Base-by-base conservation (phyloP, 2,113 vertebrate species). In the Triplophysa dalaica region DNA sequence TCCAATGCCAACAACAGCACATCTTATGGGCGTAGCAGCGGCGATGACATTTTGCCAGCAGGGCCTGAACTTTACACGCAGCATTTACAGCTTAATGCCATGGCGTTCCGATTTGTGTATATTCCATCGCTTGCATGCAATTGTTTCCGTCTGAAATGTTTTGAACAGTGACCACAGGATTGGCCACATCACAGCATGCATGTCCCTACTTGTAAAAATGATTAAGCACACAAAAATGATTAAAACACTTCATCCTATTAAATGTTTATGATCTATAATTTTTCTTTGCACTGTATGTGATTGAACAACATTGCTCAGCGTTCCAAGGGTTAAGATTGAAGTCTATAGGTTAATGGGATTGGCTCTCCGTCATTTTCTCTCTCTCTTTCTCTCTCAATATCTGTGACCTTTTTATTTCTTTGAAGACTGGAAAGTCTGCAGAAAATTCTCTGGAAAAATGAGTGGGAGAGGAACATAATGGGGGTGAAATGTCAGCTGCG, bases 401-500 rank as follows among this genome's bases (percentile, higher is more conserved):
- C 58, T 62, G 54, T 74, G 72, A 61, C 56, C 72, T 75, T 75
- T 75, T 11, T 75, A 60, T 63, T n/a, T 14, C 58, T 75, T 75
- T 75, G 72, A 75, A 75, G 58, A 63, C 72, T 63, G 72, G 72
- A 75, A 48, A 8, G 26, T 75, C 26, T 48, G 22, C 48, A 22
- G 22, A 63, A 41, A 26, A 63, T 75, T 63, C 38, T 19, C 22
- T 75, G 73, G 73, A 75, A 75, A 43, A 75, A 75, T 62, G 60
- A 75, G 73, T 63, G 41, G 73, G 73, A 62, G 41, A 63, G 73
- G 45, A 75, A 29, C 60, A 61, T 61, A 13, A 38, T 26, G 72
- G 58, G 72, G 72, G 72, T 75, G 73, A 43, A 63, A 75, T 62
- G 73, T 63, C 73, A 75, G 58, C 22, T 1, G 41, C 1, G 17